Conservation (phyloP, 2,113 vertebrate genomes). For the Eurystomus gularis region DNA sequence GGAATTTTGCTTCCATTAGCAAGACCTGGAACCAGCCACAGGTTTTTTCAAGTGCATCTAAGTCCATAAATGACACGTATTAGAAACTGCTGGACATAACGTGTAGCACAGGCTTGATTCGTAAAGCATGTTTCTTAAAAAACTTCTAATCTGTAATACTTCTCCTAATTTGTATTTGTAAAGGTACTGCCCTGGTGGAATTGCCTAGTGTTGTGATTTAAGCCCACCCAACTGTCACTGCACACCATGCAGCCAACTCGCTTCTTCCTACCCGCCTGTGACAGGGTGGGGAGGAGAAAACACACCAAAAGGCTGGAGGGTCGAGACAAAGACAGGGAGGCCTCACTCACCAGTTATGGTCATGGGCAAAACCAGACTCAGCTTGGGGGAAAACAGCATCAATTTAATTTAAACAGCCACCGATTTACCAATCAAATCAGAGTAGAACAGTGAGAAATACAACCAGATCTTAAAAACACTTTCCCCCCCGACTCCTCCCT, state of each 20-base stretch:
- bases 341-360: neutral
- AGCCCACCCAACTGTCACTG: neutral
- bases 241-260: neutral
- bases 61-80: neutral
- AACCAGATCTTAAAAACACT: neutral
- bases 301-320: neutral
- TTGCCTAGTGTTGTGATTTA: neutral
- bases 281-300: neutral
- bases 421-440: neutral
- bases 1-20: slow-evolving; percentile 8
- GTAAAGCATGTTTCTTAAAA: neutral
- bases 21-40: neutral
- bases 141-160: neutral
- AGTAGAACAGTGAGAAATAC: neutral
- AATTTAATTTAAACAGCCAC: neutral
- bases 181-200: neutral
- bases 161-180: neutral
- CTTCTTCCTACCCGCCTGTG: neutral
- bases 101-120: neutral
- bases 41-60: neutral
- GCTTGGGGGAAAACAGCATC: neutral
- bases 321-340: neutral
- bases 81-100: neutral
- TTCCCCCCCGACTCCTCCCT: neutral
- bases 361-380: neutral